Percentiles rank a stretch among this genome's conserved stretches.
phyloP scores from a whole-genome alignment of 2,113 vertebrate genomes.

The Podiceps cristatus region DNA sequence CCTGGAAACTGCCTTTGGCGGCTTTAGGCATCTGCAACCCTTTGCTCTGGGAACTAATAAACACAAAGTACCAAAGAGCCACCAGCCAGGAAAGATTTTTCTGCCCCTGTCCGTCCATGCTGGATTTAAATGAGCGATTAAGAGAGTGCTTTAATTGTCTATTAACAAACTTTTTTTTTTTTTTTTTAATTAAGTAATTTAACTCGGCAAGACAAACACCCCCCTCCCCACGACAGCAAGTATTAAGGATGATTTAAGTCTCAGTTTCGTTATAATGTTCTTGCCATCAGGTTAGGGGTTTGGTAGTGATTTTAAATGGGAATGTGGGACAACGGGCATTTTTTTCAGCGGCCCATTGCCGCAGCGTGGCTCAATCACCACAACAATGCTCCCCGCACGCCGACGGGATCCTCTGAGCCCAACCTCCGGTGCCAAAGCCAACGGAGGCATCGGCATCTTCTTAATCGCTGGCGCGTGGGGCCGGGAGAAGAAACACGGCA shows the following conservation, averaged over 20 bases:
- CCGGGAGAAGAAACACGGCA: slow-evolving; percentile 34
- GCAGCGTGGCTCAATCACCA: background rate
- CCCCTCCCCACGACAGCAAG: background rate
- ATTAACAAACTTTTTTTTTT: background rate
- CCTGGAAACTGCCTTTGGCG: background rate
- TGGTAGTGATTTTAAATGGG: background rate
- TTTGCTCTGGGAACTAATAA: background rate
- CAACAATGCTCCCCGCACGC: background rate
- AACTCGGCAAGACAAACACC: background rate
- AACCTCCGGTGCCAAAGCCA: slow-evolving; percentile 52
- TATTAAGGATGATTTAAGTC: background rate
- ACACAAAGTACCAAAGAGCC: background rate
- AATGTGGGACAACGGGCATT: background rate
- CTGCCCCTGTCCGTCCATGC: background rate
- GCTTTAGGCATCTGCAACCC: background rate
- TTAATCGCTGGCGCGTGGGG: slow-evolving; percentile 25
- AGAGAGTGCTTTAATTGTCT: background rate
- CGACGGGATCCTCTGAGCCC: background rate
- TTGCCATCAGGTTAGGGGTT: background rate
- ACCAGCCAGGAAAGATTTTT: background rate
- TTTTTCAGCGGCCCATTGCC: background rate
- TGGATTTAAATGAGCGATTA: background rate
- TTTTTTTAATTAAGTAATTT: background rate
- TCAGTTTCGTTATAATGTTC: background rate
- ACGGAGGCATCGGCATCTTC: slow-evolving; percentile 61